Evolutionary conservation across 1,140 invertebrate species (phyloP).

Genomic region (Tetramorium alpestre): DNA sequence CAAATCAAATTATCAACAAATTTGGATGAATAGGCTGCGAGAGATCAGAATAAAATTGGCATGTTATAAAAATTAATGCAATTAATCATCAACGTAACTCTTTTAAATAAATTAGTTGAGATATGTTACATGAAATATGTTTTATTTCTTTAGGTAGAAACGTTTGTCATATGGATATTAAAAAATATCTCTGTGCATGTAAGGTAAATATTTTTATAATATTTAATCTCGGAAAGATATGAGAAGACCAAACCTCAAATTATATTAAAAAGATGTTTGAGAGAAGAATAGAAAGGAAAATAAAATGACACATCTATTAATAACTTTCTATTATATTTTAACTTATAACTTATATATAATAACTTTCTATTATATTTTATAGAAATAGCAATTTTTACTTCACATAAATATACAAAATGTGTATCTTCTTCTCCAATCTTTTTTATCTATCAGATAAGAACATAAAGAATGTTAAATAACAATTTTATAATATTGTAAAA

Average conservation of each 20-base stretch:
- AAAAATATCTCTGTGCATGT: not conserved
- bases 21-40: too few relatives aligned
- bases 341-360: too few relatives aligned
- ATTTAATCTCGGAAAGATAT: not conserved
- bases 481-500: not conserved
- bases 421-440: not conserved
- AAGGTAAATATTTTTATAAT: conserved; percentile 10
- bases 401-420: not conserved
- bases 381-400: not conserved
- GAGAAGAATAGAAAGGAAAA: not conserved
- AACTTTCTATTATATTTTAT: not conserved
- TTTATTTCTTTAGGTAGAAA: not conserved
- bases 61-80: not conserved
- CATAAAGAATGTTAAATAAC: not conserved
- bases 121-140: not conserved
- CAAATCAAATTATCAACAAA: not conserved
- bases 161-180: not conserved
- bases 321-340: not conserved
- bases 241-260: not conserved
- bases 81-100: not conserved
- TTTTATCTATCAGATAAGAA: not conserved
- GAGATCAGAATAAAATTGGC: not conserved
- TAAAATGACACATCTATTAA: not conserved
- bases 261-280: not conserved
- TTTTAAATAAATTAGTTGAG: not conserved